Evolutionary conservation across 2,888 invertebrate genomes (phyloP), one percentile per base, ranked within the genome.

Genomic region (Thera britannica): DNA sequence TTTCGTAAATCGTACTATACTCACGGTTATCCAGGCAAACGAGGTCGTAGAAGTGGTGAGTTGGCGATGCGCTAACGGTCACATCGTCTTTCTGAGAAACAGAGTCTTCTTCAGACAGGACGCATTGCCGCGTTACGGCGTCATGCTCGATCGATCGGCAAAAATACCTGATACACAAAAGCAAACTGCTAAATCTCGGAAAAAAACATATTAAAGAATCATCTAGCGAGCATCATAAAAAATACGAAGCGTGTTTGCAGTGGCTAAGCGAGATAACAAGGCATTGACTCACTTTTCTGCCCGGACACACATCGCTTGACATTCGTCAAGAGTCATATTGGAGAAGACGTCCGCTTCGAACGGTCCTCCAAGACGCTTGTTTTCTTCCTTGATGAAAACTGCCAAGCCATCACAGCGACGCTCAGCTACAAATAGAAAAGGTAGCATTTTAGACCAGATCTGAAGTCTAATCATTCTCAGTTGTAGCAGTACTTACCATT

Each of bases 131-230:
- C 2, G 97, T 97, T 94, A 97, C 96, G 76, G 97, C 97, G 81
- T 98, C 98, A 82, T 97, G 98, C 84, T 98, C 97, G 56, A 98
- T 96, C 2, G 98, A 98, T 44, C 98, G 96, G 83, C 98, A 98
- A 81, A 97, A 97, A 85, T 97, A 96, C 83, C 96, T 96, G 76
- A 62, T 44, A 56, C 11, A 62, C 58, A 56, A 55, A 51, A 58
- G 54, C 34, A 34, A 7, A 52, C n/a, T 34, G 67, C 55, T 9
- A 56, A 66, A 60, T 60, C 38, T 9, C 2, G n/a, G n/a, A n/a
- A n/a, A n/a, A n/a, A n/a, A n/a, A n/a, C n/a, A n/a, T n/a, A n/a
- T n/a, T n/a, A n/a, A n/a, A n/a, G n/a, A n/a, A n/a, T n/a, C 35
- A 12, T 54, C 12, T 36, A 46, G 44, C 62, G 7, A 55, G 46